Conservation (phyloP, 1,140 invertebrate species). For the Zaprionus ghesquierei region DNA sequence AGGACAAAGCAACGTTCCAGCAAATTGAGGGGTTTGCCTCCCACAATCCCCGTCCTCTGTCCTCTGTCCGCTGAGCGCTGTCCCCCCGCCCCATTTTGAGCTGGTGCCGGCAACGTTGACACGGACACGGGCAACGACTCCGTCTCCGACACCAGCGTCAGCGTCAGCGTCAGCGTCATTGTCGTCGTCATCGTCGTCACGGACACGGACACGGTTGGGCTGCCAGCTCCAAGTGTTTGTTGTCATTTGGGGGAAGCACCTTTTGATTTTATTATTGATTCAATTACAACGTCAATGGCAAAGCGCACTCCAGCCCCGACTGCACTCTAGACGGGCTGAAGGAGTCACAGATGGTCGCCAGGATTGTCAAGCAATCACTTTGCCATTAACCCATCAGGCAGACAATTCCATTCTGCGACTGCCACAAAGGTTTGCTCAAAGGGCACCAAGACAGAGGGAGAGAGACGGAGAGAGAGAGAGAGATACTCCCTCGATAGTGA, state of each 20-base stretch:
- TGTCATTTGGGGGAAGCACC: constrained; percentile 37
- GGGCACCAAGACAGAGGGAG: neutral
- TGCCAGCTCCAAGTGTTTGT: constrained; percentile 42
- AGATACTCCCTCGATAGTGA: neutral
- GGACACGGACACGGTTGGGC: constrained; percentile 17
- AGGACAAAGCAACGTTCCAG: neutral
- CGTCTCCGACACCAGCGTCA: constrained; percentile 2
- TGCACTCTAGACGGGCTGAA: neutral
- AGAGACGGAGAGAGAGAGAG: neutral
- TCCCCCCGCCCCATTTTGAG: neutral
- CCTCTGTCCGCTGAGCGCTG: no score
- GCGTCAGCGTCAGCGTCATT: neutral
- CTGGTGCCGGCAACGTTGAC: constrained; percentile 40
- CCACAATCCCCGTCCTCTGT: neutral
- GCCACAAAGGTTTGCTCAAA: neutral
- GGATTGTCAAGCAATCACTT: constrained; percentile 34
- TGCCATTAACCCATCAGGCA: constrained; percentile 26
- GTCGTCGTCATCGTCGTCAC: neutral
- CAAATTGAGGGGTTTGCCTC: neutral
- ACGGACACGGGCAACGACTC: constrained; percentile 37
- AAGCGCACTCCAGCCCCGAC: constrained; percentile 4
- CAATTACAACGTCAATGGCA: constrained; percentile 68
- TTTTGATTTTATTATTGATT: constrained; percentile 76
- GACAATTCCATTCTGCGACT: constrained; percentile 6
- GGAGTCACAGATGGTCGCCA: constrained; percentile 16